Evolutionary conservation across 2,888 invertebrate genomes (phyloP).

Genomic region (Xylota sylvarum): DNA sequence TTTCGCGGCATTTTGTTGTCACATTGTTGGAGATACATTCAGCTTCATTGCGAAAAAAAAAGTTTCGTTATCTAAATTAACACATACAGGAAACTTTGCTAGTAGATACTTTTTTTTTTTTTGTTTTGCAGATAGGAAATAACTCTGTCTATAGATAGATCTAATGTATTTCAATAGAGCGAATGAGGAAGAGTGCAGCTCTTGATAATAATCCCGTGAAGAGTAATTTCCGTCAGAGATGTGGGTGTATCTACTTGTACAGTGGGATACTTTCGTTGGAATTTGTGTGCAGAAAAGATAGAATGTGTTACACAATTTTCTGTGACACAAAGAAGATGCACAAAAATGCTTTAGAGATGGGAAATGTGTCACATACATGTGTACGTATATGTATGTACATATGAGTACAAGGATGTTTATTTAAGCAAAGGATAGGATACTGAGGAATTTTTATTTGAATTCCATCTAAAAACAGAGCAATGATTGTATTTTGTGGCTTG

Average conservation of each 20-base stretch:
- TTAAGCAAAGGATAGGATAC: too few species aligned
- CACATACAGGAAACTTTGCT: too few species aligned
- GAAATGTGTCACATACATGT: too few species aligned
- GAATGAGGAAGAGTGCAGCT: neutral
- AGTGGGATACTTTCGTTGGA: neutral
- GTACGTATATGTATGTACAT: too few species aligned
- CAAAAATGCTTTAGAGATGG: neutral
- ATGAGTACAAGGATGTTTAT: too few species aligned
- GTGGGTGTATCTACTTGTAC: neutral
- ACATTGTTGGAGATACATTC: neutral
- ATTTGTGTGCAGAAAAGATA: slow-evolving; percentile 2
- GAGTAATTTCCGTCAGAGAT: neutral
- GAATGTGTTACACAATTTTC: neutral
- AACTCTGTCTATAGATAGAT: neutral
- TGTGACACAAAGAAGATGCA: neutral
- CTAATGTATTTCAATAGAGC: neutral
- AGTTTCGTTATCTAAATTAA: slow-evolving; percentile 2
- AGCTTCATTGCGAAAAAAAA: neutral
- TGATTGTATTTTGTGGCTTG: too few species aligned
- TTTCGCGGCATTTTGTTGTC: neutral
- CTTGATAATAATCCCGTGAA: neutral
- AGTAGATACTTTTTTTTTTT: too few species aligned
- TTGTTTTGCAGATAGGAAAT: neutral
- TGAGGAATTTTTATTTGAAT: too few species aligned
- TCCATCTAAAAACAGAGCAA: too few species aligned